Evolutionary conservation across 2,113 vertebrate species (phyloP).

Genomic region (Eulacestoma nigropectus): DNA sequence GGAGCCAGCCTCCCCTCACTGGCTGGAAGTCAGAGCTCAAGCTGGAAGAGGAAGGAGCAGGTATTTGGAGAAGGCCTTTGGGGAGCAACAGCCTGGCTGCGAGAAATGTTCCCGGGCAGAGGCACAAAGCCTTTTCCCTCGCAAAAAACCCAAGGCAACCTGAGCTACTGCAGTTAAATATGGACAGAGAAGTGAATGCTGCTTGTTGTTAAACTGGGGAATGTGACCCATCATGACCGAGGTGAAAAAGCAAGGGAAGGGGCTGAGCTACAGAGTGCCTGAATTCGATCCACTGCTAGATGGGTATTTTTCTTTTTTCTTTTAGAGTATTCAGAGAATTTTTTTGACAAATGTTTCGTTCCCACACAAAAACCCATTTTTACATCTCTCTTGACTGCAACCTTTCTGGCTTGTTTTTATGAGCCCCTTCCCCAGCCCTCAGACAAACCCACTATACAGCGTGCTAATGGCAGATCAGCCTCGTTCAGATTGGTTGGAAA

Average conservation of each 20-base stretch:
- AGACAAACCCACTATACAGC: neutral
- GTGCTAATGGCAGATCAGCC: neutral
- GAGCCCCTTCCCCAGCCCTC: neutral
- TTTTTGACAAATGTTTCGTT: neutral
- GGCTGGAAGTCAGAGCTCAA: neutral
- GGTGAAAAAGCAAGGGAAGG: neutral
- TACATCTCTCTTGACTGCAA: neutral
- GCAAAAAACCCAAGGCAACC: neutral
- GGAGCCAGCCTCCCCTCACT: neutral
- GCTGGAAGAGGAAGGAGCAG: neutral
- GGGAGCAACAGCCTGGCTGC: neutral
- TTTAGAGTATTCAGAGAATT: neutral
- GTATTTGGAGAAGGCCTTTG: neutral
- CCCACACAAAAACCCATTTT: neutral
- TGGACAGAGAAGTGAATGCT: neutral
- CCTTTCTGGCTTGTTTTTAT: neutral
- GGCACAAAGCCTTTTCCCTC: neutral
- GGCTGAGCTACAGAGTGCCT: fast-evolving
- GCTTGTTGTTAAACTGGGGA: neutral
- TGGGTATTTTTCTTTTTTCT: neutral
- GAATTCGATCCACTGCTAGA: neutral
- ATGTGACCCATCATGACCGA: neutral
- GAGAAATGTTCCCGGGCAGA: neutral
- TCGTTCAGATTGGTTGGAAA: neutral
- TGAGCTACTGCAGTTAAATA: neutral